phyloP scores from a whole-genome alignment of 2,888 invertebrate species.

The Sinodicranocentrus sp. region DNA sequence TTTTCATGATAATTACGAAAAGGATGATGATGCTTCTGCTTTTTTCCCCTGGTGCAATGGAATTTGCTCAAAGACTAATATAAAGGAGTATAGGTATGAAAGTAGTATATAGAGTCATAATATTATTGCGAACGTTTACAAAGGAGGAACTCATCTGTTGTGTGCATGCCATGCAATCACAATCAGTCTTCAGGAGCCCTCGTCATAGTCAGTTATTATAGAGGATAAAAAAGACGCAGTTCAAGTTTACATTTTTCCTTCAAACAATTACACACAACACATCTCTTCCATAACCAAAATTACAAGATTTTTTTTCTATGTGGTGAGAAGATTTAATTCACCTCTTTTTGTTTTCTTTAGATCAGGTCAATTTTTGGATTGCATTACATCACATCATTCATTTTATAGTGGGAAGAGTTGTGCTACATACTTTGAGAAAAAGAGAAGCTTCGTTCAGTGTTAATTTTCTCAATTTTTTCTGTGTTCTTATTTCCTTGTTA shows the following conservation, averaged over 20 bases:
- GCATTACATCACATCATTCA: no score
- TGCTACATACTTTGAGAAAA: no score
- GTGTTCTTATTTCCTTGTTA: no score
- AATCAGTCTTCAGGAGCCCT: slow-evolving; percentile 33
- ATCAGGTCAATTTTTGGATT: no score
- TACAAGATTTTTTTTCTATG: no score
- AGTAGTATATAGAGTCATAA: no score
- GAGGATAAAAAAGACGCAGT: slow-evolving; percentile 38
- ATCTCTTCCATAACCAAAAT: background rate
- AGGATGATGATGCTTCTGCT: slow-evolving; percentile 10
- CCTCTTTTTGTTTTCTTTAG: no score
- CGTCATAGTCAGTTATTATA: slow-evolving; percentile 18
- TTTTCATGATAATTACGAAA: slow-evolving; percentile 15
- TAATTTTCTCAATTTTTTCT: no score
- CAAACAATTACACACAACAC: slow-evolving; percentile 10
- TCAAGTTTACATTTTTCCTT: slow-evolving; percentile 35
- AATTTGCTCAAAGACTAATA: background rate
- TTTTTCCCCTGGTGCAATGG: background rate
- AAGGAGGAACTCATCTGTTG: slow-evolving; percentile 28
- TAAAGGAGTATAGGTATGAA: no score
- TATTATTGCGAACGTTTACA: background rate
- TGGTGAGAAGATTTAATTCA: no score
- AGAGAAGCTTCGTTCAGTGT: no score
- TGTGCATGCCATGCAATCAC: slow-evolving; percentile 2
- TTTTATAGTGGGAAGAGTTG: no score